A percentile compares a stretch with the other conserved stretches of the same genome.
These are phyloP conservation scores for Camelus dromedarius DNA, from an alignment of 2,113 vertebrate species.

Conservation along the genomic window DNA sequence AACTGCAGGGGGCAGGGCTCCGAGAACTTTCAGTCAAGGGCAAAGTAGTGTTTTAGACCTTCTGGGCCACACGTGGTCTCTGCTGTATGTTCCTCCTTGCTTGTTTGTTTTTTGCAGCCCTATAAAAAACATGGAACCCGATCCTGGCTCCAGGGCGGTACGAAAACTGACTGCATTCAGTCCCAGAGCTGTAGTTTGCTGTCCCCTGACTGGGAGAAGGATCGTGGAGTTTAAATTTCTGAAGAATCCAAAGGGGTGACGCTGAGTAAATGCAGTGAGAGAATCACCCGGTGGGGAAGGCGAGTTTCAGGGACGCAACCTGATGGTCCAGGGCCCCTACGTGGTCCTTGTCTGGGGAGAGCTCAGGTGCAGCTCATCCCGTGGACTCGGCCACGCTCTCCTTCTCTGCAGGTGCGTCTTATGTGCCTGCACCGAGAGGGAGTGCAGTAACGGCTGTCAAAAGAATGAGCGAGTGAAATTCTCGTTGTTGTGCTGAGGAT, in stretches of 20 bases:
- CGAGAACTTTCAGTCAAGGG: fast-evolving
- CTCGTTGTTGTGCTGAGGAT: neutral
- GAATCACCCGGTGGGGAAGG: neutral
- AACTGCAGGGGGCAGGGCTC: neutral
- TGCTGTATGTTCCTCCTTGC: fast-evolving
- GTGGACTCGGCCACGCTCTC: neutral
- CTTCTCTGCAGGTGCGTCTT: no score
- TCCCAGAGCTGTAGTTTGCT: neutral
- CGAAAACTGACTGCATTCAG: neutral
- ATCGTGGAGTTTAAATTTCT: neutral
- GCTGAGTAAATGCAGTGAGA: neutral
- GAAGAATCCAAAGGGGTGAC: neutral
- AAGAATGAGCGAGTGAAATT: neutral
- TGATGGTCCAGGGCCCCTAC: neutral
- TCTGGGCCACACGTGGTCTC: neutral
- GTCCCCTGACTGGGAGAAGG: neutral
- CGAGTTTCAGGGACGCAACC: neutral
- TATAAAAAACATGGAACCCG: neutral
- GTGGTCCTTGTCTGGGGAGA: no score
- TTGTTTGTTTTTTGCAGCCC: neutral
- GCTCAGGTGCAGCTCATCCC: neutral
- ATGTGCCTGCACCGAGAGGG: neutral
- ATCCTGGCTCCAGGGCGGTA: neutral
- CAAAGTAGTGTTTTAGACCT: fast-evolving
- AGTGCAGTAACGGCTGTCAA: no score